Base-by-base conservation (phyloP, 2,888 invertebrate genomes). In the Pyrocoelia pectoralis region DNA sequence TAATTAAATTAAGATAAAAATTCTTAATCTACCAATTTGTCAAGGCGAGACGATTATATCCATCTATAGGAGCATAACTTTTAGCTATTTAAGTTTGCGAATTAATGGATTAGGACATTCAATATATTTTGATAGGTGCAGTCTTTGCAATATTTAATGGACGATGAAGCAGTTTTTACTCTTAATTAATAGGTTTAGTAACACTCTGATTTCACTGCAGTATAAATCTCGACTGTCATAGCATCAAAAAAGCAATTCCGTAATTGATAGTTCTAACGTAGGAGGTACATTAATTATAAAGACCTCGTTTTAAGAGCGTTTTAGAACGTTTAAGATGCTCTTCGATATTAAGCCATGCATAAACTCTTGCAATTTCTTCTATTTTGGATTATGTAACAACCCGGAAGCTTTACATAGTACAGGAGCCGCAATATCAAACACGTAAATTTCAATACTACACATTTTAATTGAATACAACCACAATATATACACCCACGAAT, bases 211-310 rank as follows among this genome's bases (percentile, higher is more conserved):
- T 57, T 57, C 57, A 50, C 57, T 50, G 43, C 14, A 52, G 43
- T 58, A 58, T 58, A 58, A 58, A 58, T 58, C 52, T 58, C 33
- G 43, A 58, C 58, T 58, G 58, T 58, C 58, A 58, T 51, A 58
- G 28, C 43, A 18, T 29, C 19, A 41, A 49, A 56, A 57, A 51
- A 57, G 56, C 52, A 58, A 58, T 58, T 58, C 58, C 52, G 58
- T 52, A 58, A 58, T 58, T 58, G 58, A 41, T 58, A 58, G 51
- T 58, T 58, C 52, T 15, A 58, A 43, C 28, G 43, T 52, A 58
- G 19, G 51, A 58, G 58, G 52, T 46, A 58, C 58, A 29, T 41
- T 58, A 58, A 58, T 58, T 58, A 38, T 51, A 19, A 52, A 51
- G 46, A 58, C 52, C 52, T 51, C 58, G 40, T 56, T 56, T 46